These are phyloP conservation scores for Oegoconia quadripuncta DNA, from an alignment of 2,888 invertebrate species.

Conservation along the genomic window DNA sequence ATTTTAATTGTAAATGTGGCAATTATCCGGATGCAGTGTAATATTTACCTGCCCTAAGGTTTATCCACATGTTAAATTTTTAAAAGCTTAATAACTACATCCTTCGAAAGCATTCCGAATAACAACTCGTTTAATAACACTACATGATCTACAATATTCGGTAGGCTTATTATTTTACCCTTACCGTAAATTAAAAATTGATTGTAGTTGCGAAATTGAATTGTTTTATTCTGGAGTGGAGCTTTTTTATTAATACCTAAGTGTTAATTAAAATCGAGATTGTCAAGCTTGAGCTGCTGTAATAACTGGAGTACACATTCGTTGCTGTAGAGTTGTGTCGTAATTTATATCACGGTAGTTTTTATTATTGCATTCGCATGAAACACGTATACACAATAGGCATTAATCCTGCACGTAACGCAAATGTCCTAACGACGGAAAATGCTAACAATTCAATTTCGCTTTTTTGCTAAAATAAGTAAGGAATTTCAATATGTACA, in stretches of 20 bases:
- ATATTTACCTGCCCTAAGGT: conserved; percentile 5
- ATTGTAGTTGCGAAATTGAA: conserved; percentile 51
- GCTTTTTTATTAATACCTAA: conserved; percentile 4
- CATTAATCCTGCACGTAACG: conserved; percentile 51
- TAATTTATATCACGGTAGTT: conserved; percentile 63
- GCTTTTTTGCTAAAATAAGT: conserved; percentile 71
- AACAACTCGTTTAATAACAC: conserved; percentile 5
- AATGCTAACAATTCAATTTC: conserved; percentile 77
- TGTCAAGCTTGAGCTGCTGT: conserved; percentile 12
- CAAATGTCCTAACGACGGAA: conserved; percentile 67
- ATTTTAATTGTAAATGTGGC: no score
- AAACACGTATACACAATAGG: conserved; percentile 39
- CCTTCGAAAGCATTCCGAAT: conserved; percentile 7
- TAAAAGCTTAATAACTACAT: conserved; percentile 6
- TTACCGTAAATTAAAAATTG: conserved; percentile 1
- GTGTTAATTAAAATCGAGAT: conserved; percentile 4
- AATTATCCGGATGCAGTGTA: no score
- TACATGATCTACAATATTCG: conserved; percentile 3
- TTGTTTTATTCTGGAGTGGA: conserved; percentile 36
- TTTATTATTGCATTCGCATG: conserved; percentile 59
- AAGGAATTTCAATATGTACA: conserved; percentile 55
- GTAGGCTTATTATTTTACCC: conserved; percentile 6
- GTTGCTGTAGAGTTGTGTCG: conserved; percentile 48
- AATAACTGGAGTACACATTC: conserved; percentile 31
- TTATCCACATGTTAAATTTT: conserved; percentile 2